phyloP scores from a whole-genome alignment of 2,888 invertebrate species.

The Phortica okadai region DNA sequence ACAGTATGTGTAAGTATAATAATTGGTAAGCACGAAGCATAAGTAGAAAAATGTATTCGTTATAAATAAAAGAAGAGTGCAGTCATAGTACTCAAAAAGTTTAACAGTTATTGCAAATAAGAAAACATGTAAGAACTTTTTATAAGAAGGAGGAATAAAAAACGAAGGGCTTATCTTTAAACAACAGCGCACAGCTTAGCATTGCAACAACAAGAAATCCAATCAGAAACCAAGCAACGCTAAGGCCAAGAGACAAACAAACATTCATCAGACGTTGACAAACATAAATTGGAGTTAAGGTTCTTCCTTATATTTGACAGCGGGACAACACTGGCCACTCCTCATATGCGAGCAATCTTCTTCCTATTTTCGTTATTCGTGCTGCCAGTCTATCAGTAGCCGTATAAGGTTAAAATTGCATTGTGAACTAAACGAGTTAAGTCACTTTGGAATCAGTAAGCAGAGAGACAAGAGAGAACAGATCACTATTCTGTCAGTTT shows the following conservation, averaged over 20 bases:
- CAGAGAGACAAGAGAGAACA: too few species aligned
- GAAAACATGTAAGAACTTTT: not conserved
- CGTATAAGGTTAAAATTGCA: slow-evolving; percentile 66
- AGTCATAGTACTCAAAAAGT: not conserved
- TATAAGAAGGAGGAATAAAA: not conserved
- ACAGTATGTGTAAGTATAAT: not conserved
- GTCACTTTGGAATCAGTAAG: not conserved
- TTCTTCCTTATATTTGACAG: not conserved
- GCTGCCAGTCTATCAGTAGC: slow-evolving; percentile 28
- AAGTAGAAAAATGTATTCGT: not conserved
- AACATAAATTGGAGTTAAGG: slow-evolving; percentile 33
- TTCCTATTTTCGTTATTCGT: not conserved
- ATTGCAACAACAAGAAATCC: not conserved
- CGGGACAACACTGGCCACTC: not conserved
- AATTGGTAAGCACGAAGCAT: slow-evolving; percentile 18
- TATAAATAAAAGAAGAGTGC: slow-evolving; percentile 12
- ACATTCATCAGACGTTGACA: slow-evolving; percentile 29
- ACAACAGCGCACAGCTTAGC: not conserved
- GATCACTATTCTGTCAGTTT: too few species aligned
- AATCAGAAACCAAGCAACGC: slow-evolving; percentile 10
- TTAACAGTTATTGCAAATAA: slow-evolving; percentile 29
- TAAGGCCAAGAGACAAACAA: not conserved
- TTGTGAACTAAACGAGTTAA: slow-evolving; percentile 22
- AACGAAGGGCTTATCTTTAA: not conserved
- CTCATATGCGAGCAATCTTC: not conserved